Conservation (phyloP, 2,888 invertebrate species). For the Melolontha melolontha region DNA sequence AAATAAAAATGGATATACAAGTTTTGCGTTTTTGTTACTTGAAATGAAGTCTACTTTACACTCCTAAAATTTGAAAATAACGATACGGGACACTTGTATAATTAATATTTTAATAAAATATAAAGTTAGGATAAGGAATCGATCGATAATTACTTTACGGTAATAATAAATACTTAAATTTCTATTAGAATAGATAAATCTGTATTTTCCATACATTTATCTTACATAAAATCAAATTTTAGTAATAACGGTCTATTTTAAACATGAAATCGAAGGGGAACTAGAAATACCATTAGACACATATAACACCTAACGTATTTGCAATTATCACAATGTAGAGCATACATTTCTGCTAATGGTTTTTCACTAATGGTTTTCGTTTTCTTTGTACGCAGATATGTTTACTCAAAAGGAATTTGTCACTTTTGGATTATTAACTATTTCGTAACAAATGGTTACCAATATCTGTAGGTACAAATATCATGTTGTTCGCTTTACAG, state of each 20-base stretch:
- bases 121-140: too few relatives aligned
- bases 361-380: slow-evolving; percentile 36
- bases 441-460: slow-evolving; percentile 33
- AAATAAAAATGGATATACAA: too few relatives aligned
- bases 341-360: slow-evolving; percentile 30
- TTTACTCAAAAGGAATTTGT: slow-evolving; percentile 38
- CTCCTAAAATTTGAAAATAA: too few relatives aligned
- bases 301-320: slow-evolving; percentile 22
- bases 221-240: too few relatives aligned
- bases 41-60: too few relatives aligned
- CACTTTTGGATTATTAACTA: slow-evolving; percentile 30
- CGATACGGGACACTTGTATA: too few relatives aligned
- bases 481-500: slow-evolving; percentile 1
- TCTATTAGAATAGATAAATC: too few relatives aligned
- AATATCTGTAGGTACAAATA: slow-evolving; percentile 2
- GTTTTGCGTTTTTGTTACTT: too few relatives aligned
- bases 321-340: not conserved
- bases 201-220: too few relatives aligned
- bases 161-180: too few relatives aligned
- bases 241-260: slow-evolving; percentile 1
- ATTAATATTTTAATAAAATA: too few relatives aligned
- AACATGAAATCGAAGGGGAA: slow-evolving; percentile 15
- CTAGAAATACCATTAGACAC: not conserved
- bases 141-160: too few relatives aligned
- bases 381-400: slow-evolving; percentile 7